Evolutionary conservation across 2,113 vertebrate genomes (phyloP).

Genomic region (Parotia lawesii): DNA sequence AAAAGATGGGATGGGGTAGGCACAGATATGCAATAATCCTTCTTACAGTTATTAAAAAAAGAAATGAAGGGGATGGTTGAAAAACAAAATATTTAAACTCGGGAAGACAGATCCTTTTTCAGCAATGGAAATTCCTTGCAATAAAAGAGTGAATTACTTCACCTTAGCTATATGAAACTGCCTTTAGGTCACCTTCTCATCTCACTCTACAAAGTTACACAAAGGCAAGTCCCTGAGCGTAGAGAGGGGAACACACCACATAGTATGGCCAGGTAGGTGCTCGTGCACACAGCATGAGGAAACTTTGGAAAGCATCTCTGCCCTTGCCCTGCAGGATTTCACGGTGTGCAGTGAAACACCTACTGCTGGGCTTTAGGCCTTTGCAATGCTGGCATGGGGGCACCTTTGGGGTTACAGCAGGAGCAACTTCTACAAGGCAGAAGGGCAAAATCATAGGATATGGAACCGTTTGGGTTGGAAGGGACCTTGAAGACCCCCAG

Average conservation of each 20-base stretch:
- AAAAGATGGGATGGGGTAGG: not conserved
- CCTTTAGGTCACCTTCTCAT: not conserved
- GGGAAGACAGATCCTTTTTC: not conserved
- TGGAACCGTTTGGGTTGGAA: not conserved
- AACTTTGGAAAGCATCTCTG: not conserved
- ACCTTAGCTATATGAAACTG: not conserved
- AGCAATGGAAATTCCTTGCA: not conserved
- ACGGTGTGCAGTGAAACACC: rapidly evolving
- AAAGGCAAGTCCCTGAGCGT: not conserved
- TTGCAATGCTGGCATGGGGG: rapidly evolving
- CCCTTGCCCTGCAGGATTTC: not conserved
- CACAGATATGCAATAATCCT: not conserved
- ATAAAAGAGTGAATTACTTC: not conserved
- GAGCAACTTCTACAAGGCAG: not conserved
- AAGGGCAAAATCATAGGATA: not conserved
- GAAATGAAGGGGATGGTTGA: not conserved
- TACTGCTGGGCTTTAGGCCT: not conserved
- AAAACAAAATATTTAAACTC: not conserved
- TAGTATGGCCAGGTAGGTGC: rapidly evolving
- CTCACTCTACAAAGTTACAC: not conserved
- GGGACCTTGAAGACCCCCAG: not conserved
- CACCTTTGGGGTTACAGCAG: not conserved
- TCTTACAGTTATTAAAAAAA: not conserved
- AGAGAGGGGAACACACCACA: not conserved
- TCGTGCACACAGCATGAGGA: not conserved